These are phyloP conservation scores for Capra hircus DNA, from an alignment of 2,113 vertebrate genomes.

Conservation along the genomic window DNA sequence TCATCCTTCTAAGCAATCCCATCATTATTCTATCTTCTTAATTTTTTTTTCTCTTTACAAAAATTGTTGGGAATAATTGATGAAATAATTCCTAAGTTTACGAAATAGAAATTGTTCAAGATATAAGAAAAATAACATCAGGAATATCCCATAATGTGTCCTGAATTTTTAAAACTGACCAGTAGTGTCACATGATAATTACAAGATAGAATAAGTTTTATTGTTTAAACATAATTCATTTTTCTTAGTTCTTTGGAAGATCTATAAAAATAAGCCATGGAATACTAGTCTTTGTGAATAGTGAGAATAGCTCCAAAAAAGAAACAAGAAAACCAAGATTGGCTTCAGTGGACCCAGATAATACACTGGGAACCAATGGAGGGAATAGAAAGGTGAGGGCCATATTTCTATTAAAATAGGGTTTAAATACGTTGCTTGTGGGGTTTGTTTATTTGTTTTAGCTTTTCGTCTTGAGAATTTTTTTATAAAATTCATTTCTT, in stretches of 20 bases:
- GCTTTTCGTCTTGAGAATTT: neutral
- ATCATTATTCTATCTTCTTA: neutral
- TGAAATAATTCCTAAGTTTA: neutral
- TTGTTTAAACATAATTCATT: neutral
- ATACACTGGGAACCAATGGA: neutral
- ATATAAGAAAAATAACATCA: neutral
- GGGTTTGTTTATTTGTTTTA: neutral
- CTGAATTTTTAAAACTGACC: neutral
- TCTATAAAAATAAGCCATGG: neutral
- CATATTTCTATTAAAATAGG: neutral
- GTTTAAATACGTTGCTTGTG: neutral
- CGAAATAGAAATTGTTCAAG: neutral
- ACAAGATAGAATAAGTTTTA: neutral
- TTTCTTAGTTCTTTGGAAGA: neutral
- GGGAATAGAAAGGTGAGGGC: neutral
- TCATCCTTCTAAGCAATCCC: neutral
- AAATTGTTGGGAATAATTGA: neutral
- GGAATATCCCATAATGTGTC: neutral
- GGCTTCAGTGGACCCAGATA: neutral
- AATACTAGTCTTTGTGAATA: neutral
- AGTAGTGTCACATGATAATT: neutral
- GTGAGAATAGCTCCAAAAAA: neutral
- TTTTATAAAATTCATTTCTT: neutral
- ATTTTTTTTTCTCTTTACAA: neutral
- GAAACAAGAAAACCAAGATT: neutral